phyloP scores from a whole-genome alignment of 2,888 invertebrate species.

The Nomada fabriciana region DNA sequence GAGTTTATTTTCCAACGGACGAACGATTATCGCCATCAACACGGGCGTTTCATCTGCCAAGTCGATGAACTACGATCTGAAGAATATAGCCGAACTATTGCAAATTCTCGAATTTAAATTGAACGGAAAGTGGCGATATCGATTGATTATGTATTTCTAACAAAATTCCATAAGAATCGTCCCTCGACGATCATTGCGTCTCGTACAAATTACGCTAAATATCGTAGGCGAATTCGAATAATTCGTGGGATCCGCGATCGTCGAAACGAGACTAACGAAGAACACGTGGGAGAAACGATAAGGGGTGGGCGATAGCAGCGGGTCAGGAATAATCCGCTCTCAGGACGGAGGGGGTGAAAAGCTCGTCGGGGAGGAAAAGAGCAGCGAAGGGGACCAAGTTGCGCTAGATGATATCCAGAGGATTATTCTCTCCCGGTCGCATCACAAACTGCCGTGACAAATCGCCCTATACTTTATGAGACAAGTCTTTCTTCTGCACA shows the following conservation, averaged over 20 bases:
- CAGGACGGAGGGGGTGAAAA: conserved; percentile 63
- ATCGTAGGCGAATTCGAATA: conserved; percentile 34
- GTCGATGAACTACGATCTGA: conserved; percentile 12
- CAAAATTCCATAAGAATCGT: background rate
- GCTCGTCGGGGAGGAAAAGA: conserved; percentile 46
- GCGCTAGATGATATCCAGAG: conserved; percentile 79
- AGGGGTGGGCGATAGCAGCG: conserved; percentile 51
- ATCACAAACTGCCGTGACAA: conserved; percentile 83
- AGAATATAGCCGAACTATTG: conserved; percentile 30
- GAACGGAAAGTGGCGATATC: no score
- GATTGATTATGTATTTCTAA: conserved; percentile 2
- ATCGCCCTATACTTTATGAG: conserved; percentile 83
- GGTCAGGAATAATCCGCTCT: conserved; percentile 73
- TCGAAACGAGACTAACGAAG: conserved; percentile 70
- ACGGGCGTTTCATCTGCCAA: background rate
- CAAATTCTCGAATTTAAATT: conserved; percentile 37
- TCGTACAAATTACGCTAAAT: conserved; percentile 24
- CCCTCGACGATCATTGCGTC: background rate
- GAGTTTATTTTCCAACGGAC: conserved; percentile 23
- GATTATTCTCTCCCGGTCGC: conserved; percentile 81
- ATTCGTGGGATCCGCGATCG: conserved; percentile 60
- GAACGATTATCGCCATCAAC: background rate
- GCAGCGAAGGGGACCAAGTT: conserved; percentile 60
- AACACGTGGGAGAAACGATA: conserved; percentile 55
- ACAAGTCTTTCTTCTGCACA: conserved; percentile 79